These are phyloP conservation scores for Eupelmus urozonus DNA, from an alignment of 2,888 invertebrate genomes.

Conservation along the genomic window DNA sequence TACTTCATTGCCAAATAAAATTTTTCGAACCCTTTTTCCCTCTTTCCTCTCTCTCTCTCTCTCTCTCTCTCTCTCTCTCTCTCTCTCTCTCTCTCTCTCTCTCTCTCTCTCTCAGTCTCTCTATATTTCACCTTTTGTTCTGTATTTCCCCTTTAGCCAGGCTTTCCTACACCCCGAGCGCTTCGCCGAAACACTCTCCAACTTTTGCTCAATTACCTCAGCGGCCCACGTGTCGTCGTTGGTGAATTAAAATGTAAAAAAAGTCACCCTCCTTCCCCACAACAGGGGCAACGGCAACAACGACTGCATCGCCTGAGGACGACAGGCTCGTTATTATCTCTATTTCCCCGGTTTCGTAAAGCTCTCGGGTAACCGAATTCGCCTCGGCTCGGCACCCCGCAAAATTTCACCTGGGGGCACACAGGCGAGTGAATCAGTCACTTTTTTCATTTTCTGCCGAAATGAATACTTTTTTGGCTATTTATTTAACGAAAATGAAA, in stretches of 20 bases:
- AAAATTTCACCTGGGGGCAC: constrained; percentile 18
- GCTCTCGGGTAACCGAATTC: constrained; percentile 33
- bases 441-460: not conserved
- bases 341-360: constrained; percentile 45
- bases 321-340: constrained; percentile 55
- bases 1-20: too few species aligned
- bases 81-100: too few species aligned
- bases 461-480: not conserved
- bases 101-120: too few species aligned
- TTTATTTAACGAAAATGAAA: too few species aligned
- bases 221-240: constrained; percentile 5
- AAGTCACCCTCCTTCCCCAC: constrained; percentile 2
- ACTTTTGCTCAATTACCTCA: constrained; percentile 34
- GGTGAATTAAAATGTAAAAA: constrained; percentile 63
- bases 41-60: too few species aligned
- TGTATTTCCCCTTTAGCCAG: too few species aligned
- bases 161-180: too few species aligned
- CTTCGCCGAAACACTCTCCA: constrained; percentile 9
- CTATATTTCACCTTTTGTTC: too few species aligned
- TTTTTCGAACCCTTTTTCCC: too few species aligned
- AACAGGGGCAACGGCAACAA: too few species aligned
- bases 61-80: too few species aligned
- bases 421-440: not conserved
- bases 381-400: not conserved
- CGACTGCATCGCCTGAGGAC: constrained; percentile 26